Evolutionary conservation across 1,140 invertebrate genomes (phyloP).

Genomic region (Muscidifurax raptorellus): DNA sequence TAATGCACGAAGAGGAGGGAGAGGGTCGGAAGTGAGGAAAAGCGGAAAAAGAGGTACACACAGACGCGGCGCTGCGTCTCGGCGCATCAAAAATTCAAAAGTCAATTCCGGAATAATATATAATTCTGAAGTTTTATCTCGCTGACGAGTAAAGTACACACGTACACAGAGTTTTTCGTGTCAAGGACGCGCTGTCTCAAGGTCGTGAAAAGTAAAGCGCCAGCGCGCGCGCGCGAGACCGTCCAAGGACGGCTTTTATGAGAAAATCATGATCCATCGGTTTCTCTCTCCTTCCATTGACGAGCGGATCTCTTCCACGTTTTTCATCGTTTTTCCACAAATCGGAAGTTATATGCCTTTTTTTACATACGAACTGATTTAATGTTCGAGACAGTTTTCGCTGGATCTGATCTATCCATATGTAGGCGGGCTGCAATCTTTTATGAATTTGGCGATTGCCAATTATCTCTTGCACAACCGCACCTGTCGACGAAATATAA

Average conservation of each 20-base stretch:
- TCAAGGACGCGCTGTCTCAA: conserved; percentile 43
- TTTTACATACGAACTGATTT: too few relatives aligned
- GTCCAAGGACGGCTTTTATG: conserved; percentile 43
- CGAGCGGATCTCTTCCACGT: background rate
- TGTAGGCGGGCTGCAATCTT: too few relatives aligned
- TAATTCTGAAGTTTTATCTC: conserved; percentile 7
- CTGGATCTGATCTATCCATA: too few relatives aligned
- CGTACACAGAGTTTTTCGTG: conserved; percentile 28
- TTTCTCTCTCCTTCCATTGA: conserved; percentile 8
- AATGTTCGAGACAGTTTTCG: too few relatives aligned
- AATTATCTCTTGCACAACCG: too few relatives aligned
- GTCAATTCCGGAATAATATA: background rate
- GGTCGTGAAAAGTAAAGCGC: conserved; percentile 45
- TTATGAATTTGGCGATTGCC: too few relatives aligned
- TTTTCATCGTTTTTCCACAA: background rate
- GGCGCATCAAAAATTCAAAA: conserved; percentile 23
- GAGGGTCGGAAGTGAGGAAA: background rate
- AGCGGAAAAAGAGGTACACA: background rate
- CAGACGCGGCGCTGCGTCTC: too few relatives aligned
- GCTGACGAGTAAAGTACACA: conserved; percentile 10
- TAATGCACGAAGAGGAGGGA: too few relatives aligned
- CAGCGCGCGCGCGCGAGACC: conserved; percentile 23
- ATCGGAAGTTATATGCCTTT: too few relatives aligned
- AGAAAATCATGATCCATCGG: conserved; percentile 47
- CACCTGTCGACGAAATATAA: too few relatives aligned